These are phyloP conservation scores for Nymphalis io DNA, from an alignment of 1,140 invertebrate genomes.

Conservation along the genomic window DNA sequence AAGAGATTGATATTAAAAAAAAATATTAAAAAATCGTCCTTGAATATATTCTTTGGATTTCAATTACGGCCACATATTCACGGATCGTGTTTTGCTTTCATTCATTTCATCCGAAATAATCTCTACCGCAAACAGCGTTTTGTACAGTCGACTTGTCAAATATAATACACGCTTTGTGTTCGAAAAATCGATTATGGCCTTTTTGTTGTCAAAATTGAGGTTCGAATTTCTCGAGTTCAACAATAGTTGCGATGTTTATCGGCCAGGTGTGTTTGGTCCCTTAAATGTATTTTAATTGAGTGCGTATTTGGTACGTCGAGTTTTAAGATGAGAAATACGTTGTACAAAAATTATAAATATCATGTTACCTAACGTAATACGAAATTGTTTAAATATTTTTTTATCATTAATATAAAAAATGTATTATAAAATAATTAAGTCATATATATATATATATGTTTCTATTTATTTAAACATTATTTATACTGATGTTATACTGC, in stretches of 20 bases:
- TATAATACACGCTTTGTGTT: conserved; percentile 76
- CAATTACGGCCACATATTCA: conserved; percentile 75
- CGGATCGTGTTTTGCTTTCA: conserved; percentile 77
- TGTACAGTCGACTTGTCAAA: conserved; percentile 79
- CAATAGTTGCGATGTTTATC: conserved; percentile 79
- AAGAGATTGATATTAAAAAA: conserved; percentile 40
- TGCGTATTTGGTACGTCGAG: conserved; percentile 26
- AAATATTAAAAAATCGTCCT: conserved; percentile 62
- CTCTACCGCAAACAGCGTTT: conserved; percentile 77
- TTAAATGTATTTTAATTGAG: conserved; percentile 78
- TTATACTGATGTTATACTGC: too few species aligned
- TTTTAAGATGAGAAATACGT: neutral
- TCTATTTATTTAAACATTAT: too few species aligned
- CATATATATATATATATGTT: too few species aligned
- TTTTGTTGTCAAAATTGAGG: conserved; percentile 80
- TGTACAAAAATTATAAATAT: neutral
- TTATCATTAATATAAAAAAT: too few species aligned
- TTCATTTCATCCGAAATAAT: conserved; percentile 80
- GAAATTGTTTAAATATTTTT: too few species aligned
- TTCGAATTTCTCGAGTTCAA: conserved; percentile 76
- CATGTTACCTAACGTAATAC: neutral
- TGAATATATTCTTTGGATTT: conserved; percentile 69
- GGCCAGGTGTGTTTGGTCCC: conserved; percentile 67
- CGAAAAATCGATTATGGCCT: conserved; percentile 79
- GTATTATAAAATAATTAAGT: too few species aligned